Conservation (phyloP, 2,888 invertebrate species). For the Lysandra bellargus region DNA sequence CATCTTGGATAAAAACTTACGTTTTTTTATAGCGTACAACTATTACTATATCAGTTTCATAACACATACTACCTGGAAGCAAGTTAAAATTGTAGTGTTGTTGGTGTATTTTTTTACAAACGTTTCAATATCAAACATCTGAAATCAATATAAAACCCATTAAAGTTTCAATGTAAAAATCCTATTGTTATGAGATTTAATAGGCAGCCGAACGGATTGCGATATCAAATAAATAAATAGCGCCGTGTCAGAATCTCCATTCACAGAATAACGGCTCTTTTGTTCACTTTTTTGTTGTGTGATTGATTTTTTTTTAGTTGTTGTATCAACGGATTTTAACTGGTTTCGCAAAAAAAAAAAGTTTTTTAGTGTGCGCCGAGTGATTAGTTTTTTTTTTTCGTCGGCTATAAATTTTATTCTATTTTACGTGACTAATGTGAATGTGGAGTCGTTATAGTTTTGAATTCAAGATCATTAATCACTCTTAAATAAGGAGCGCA, state of each 20-base stretch:
- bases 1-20: not conserved
- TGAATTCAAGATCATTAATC: conserved; percentile 11
- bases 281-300: conserved; percentile 49
- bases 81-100: not conserved
- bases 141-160: conserved; percentile 68
- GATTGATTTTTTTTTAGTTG: conserved; percentile 39
- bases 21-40: too few relatives aligned
- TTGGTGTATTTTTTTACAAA: not conserved
- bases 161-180: conserved; percentile 52
- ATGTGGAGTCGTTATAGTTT: not conserved
- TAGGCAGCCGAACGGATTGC: conserved; percentile 61
- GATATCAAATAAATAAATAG: conserved; percentile 66
- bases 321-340: conserved; percentile 39
- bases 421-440: conserved; percentile 17
- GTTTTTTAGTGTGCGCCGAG: not conserved
- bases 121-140: not conserved
- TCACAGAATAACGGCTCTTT: conserved; percentile 61
- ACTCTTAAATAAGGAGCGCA: conserved; percentile 1
- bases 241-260: conserved; percentile 61
- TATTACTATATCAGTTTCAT: too few relatives aligned
- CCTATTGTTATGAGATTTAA: conserved; percentile 66
- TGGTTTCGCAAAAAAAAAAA: conserved; percentile 29
- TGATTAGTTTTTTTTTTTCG: conserved; percentile 16
- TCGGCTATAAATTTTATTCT: conserved; percentile 7
- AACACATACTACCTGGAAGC: not conserved